Base-by-base conservation (phyloP, 2,797 vertebrate genomes). In the Spheniscus humboldti region DNA sequence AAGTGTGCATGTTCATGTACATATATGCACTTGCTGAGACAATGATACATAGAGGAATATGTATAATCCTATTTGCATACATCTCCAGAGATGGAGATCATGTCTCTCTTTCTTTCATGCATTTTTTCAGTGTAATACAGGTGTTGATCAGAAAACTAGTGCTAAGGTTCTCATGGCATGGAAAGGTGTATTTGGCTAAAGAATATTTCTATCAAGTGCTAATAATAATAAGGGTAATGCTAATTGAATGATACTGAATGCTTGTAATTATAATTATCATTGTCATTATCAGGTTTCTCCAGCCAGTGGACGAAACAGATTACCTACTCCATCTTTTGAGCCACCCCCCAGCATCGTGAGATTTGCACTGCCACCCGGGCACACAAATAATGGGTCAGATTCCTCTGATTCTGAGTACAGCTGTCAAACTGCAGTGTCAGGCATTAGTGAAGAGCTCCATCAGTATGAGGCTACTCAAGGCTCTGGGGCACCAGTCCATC, bases 331-430 rank as follows among this genome's bases (percentile, higher is more conserved):
- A 1, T 98, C 98, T 27, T 98, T 98, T 13, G 99, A 99, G 89
- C 98, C 97, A 1, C 98, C 98, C 33, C 98, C 98, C 48, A 98
- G 98, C 15, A 97, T 98, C 35, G 98, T 99, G 89, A 98, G 98
- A 88, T 99, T 99, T 95, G 98, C 98, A 1, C 97, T 98, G 72
- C 98, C 97, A 59, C 98, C 98, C 22, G 86, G 97, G 63, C 98
- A 97, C 53, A 60, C 93, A 39, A 97, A 97, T 75, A 98, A 98
- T 17, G 98, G 98, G 16, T 99, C 99, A 1, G 99, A 99, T 97
- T 99, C 99, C 11, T 99, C 99, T 1, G 99, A 99, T 97, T 99
- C 99, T 0, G 99, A 99, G 90, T 99, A 99, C 97, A 99, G 99
- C 95, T 99, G 98, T 47, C 99, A 99, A 97, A 99, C 98, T 20